Base-by-base conservation (phyloP, 2,113 vertebrate genomes). In the Larimichthys polyactis region DNA sequence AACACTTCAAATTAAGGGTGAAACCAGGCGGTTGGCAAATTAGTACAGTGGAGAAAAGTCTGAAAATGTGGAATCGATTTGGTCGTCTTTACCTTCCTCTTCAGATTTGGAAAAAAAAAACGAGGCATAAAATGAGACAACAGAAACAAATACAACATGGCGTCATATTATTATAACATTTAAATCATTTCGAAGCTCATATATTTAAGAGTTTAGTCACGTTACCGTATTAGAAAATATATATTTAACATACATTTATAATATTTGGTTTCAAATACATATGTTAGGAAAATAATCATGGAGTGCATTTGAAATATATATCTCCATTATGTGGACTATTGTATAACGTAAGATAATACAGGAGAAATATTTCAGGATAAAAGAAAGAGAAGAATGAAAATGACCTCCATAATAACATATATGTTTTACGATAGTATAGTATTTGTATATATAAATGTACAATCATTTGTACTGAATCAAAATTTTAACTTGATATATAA, bases 11-110 rank as follows among this genome's bases (percentile, higher is more conserved):
- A 52, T 90, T 86, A 91, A 89, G 83, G 91, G 90, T 94, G 87
- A 90, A 78, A 73, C 60, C 32, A 85, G 32, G 81, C 65, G 58
- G 64, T 63, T 81, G 87, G 87, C 64, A 83, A 68, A 92, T 94
- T 93, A 95, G 91, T 94, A 32, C 57, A 73, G 20, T 74, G 66
- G 43, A 92, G 80, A 90, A 91, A 88, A 57, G 2, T 68, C 20
- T 89, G 57, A 87, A 40, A 79, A 82, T 48, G 63, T 76, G 43
- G 59, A 75, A 75, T 44, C n/a, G 51, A 58, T 82, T 85, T 76
- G 72, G 59, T 85, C 17, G 81, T 93, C 79, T 90, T 98, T 97
- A 98, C 97, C 97, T 97, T 97, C 97, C 91, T 96, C 97, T 93
- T 97, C 96, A 94, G 94, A 90, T 95, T 86, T 82, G 90, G 69